phyloP scores from a whole-genome alignment of 1,140 invertebrate species.

The Polypedilum pembai region DNA sequence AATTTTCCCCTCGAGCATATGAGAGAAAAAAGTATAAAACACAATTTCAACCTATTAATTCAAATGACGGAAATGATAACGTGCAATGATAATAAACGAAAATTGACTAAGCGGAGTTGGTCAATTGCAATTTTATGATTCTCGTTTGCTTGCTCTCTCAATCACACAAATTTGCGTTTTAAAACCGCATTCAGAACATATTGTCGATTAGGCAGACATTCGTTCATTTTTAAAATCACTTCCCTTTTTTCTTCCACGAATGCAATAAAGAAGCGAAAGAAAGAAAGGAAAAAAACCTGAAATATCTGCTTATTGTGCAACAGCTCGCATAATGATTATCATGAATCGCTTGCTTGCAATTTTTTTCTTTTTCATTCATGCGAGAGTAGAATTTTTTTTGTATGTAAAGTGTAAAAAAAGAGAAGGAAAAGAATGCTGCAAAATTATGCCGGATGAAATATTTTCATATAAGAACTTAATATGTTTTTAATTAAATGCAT shows the following conservation, averaged over 20 bases:
- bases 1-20: too few species aligned
- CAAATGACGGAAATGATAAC: slow-evolving; percentile 27
- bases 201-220: background rate
- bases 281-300: background rate
- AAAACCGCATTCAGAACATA: background rate
- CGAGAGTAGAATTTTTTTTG: background rate
- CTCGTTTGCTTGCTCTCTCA: background rate
- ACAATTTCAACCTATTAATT: background rate
- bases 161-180: background rate
- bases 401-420: background rate
- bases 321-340: slow-evolving; percentile 11
- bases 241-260: background rate
- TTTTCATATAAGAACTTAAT: background rate
- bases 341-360: background rate
- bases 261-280: background rate
- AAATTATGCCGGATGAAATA: background rate
- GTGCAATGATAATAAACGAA: background rate
- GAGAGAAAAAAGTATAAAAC: too few species aligned
- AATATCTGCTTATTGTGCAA: slow-evolving; percentile 10
- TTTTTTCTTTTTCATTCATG: background rate
- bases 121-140: background rate
- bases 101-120: background rate
- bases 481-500: slow-evolving; percentile 13
- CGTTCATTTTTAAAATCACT: background rate
- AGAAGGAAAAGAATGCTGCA: background rate